Evolutionary conservation across 2,797 vertebrate species (phyloP), one percentile per base, ranked within the genome.

Genomic region (Pipistrellus kuhlii): DNA sequence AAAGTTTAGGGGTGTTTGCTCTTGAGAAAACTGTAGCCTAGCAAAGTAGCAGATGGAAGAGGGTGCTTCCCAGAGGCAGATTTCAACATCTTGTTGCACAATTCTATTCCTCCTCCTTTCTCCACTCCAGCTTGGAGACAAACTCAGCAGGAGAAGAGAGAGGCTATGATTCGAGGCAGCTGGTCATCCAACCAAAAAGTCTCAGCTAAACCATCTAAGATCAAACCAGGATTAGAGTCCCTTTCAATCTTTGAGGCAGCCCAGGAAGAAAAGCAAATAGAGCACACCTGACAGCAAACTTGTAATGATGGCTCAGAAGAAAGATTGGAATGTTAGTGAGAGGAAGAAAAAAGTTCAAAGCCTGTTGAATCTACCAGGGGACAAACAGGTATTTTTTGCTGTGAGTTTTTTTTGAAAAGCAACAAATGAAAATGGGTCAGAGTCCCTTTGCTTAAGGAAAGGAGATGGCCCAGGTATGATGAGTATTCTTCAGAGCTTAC

Each of bases 391-490:
- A 41, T 72, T 81, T 81, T 81, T 94, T 66, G 21, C n/a, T 83
- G 38, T 76, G 44, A 32, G 23, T 44, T 95, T 11, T 44, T 44
- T 96, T 94, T 23, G n/a, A 59, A 90, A 92, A 66, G 9, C 23
- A 81, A 51, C 27, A 91, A 10, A 93, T 27, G 14, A 87, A 93
- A 83, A 41, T 30, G 35, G 7, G 11, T 41, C n/a, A 14, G 55
- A 81, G 8, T 6, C 8, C 66, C 12, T 76, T 12, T 41, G 32
- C 11, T 18, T 81, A 38, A 25, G 13, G n/a, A 66, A 48, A 71
- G n/a, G 35, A 71, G 15, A 55, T 27, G 64, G 86, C 27, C 17
- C 27, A 48, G 35, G 2, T 6, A 30, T 41, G 44, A 18, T 20
- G 32, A 88, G 8, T 35, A 7, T 20, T 25, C n/a, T 46, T 20